Conservation (phyloP, 2,888 invertebrate genomes). For the Brachynemurus nebulosus region DNA sequence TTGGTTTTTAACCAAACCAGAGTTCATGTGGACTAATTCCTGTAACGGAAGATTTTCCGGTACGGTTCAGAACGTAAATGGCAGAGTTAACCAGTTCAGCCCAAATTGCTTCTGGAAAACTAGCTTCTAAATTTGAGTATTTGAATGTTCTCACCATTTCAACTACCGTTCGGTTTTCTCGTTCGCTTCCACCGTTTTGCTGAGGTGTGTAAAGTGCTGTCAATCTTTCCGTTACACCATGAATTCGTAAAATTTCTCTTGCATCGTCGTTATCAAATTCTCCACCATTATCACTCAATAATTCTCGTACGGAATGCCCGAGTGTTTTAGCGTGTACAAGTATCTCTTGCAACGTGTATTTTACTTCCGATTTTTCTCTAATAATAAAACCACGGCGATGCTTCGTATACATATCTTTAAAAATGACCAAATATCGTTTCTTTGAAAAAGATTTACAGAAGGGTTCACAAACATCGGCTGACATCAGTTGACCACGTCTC, state of each 20-base stretch:
- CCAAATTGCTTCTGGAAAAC: not conserved
- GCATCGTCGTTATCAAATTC: too few species aligned
- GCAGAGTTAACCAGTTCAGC: not conserved
- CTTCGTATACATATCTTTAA: not conserved
- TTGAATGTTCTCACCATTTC: not conserved
- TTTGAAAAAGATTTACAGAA: not conserved
- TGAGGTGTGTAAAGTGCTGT: not conserved
- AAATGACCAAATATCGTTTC: not conserved
- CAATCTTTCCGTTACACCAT: not conserved
- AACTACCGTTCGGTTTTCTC: not conserved
- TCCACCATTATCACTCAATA: too few species aligned
- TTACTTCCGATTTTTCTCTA: too few species aligned
- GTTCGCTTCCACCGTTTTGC: not conserved
- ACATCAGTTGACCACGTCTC: not conserved
- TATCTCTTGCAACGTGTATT: too few species aligned
- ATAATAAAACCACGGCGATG: too few species aligned
- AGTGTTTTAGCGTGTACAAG: too few species aligned
- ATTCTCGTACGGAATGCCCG: too few species aligned
- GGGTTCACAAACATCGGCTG: not conserved
- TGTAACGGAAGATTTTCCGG: not conserved
- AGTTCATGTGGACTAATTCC: not conserved
- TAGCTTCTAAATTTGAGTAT: not conserved
- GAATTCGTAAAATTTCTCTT: too few species aligned
- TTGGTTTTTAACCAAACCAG: not conserved
- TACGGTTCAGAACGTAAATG: not conserved